Percentiles rank a stretch among this genome's conserved stretches.
Conservation (phyloP, 2,113 vertebrate species). For the Plestiodon gilberti region DNA sequence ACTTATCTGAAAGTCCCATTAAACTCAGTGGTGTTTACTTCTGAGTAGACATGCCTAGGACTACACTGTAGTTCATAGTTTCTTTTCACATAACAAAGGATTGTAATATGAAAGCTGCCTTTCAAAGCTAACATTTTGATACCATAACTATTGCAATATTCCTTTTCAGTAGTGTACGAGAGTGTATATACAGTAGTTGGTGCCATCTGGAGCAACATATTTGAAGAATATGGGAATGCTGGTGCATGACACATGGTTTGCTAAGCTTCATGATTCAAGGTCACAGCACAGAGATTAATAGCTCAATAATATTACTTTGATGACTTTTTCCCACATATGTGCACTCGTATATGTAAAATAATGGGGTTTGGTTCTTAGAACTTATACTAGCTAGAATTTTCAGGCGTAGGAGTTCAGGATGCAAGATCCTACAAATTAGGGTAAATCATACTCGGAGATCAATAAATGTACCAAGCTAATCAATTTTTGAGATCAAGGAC, state of each 20-base stretch:
- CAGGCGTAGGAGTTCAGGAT: not conserved
- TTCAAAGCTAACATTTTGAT: conserved; percentile 16
- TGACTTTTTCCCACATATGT: too few species aligned
- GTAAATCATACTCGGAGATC: not conserved
- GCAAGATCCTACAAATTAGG: not conserved
- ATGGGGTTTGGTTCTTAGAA: not conserved
- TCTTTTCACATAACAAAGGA: not conserved
- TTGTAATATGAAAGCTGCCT: conserved; percentile 12
- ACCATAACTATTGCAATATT: not conserved
- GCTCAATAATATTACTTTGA: not conserved
- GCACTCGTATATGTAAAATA: not conserved
- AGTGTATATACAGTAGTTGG: not conserved
- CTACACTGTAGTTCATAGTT: not conserved
- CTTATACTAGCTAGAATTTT: not conserved
- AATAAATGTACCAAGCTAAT: not conserved
- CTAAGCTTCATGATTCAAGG: conserved; percentile 39
- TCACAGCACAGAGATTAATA: conserved; percentile 42
- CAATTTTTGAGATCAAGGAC: not conserved
- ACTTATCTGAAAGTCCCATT: too few species aligned
- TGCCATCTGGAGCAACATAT: not conserved
- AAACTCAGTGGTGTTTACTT: too few species aligned
- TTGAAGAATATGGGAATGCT: not conserved
- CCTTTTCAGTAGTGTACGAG: conserved; percentile 6
- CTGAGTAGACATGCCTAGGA: too few species aligned
- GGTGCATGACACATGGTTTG: not conserved